phyloP scores from a whole-genome alignment of 1,140 invertebrate species.

The Drosophila ambigua region DNA sequence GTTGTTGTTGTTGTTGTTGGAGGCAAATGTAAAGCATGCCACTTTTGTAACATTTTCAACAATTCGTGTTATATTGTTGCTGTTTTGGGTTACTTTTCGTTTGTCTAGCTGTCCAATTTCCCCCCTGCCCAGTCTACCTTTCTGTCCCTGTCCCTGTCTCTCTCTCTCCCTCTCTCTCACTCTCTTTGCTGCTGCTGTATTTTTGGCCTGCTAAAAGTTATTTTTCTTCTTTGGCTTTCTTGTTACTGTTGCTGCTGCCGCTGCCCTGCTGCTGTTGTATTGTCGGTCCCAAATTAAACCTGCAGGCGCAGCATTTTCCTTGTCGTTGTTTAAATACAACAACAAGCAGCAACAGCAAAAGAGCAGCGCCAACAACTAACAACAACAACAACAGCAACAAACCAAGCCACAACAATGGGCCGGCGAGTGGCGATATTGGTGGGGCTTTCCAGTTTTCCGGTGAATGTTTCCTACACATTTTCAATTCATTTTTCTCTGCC shows the following conservation, averaged over 20 bases:
- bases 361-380: slow-evolving; percentile 34
- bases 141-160: not conserved
- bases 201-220: slow-evolving; percentile 58
- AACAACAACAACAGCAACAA: slow-evolving; percentile 3
- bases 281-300: slow-evolving; percentile 55
- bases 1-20: slow-evolving; percentile 28
- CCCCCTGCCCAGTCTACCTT: slow-evolving; percentile 3
- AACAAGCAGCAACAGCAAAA: slow-evolving; percentile 50
- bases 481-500: slow-evolving; percentile 16
- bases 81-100: slow-evolving; percentile 63
- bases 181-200: slow-evolving; percentile 24
- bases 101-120: slow-evolving; percentile 71
- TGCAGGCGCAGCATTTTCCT: slow-evolving; percentile 68
- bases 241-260: slow-evolving; percentile 3
- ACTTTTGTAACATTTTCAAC: slow-evolving; percentile 68
- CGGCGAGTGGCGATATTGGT: slow-evolving; percentile 59
- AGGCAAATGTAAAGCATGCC: slow-evolving; percentile 41
- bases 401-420: slow-evolving; percentile 44
- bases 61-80: slow-evolving; percentile 72
- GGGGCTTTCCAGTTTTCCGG: slow-evolving; percentile 37
- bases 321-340: slow-evolving; percentile 27
- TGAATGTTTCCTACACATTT: slow-evolving; percentile 27
- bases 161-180: not conserved
- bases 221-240: slow-evolving; percentile 43
- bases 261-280: slow-evolving; percentile 4